Percentiles rank a stretch among this genome's conserved stretches.
Conservation (phyloP, 2,113 vertebrate species). For the Rhinichthys klamathensis region DNA sequence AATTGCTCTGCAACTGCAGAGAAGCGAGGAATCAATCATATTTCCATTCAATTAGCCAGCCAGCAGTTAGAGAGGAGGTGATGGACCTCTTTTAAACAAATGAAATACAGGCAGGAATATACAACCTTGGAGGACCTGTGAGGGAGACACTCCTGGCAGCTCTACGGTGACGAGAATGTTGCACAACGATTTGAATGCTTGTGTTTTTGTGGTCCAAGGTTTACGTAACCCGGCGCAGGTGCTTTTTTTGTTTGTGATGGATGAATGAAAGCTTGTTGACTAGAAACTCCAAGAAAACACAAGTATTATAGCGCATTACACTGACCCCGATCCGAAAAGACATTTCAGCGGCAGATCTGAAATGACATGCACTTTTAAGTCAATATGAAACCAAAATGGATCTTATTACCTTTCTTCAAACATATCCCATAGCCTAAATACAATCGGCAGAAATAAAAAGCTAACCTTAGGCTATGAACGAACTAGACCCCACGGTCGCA, state of each 20-base stretch:
- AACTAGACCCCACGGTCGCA: too few species aligned
- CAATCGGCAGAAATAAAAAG: too few species aligned
- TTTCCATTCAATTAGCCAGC: constrained; percentile 60
- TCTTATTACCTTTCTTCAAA: not conserved
- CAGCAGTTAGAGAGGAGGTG: constrained; percentile 43
- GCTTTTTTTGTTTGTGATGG: constrained; percentile 27
- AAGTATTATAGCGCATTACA: not conserved
- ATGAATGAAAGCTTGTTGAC: constrained; percentile 15
- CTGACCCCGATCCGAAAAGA: not conserved
- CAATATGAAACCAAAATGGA: not conserved
- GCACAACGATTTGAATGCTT: constrained; percentile 26
- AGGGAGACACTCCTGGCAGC: constrained; percentile 22
- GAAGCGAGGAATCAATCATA: constrained; percentile 59
- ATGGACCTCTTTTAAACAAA: constrained; percentile 63
- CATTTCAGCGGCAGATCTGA: not conserved
- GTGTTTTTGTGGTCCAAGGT: not conserved
- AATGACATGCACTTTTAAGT: not conserved
- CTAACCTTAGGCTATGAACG: too few species aligned
- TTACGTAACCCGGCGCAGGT: constrained; percentile 44
- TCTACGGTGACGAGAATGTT: not conserved
- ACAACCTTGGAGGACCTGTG: constrained; percentile 50
- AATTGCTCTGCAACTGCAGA: constrained; percentile 51
- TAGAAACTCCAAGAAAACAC: not conserved
- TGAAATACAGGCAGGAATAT: constrained; percentile 53
- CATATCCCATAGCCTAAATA: too few species aligned